Evolutionary conservation across 35 echinoderm and acorn worm species (phyloP).

Genomic region (Amphiura filiformis): DNA sequence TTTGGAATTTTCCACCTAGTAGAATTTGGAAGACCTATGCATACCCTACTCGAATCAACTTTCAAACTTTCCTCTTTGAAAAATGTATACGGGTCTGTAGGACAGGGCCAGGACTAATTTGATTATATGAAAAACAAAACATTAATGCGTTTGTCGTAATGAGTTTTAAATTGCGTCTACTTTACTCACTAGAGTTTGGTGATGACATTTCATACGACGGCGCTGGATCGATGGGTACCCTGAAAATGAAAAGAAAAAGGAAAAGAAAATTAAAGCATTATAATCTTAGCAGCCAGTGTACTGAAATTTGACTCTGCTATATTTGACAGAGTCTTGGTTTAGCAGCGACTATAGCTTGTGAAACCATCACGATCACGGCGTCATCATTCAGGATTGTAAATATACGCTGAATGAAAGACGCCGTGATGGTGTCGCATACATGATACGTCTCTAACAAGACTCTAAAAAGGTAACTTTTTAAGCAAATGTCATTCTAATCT

Average conservation of each 20-base stretch:
- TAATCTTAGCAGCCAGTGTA: not conserved
- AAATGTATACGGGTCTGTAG: too few species aligned
- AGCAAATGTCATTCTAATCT: too few species aligned
- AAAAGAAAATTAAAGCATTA: not conserved
- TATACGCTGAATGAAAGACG: not conserved
- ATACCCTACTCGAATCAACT: too few species aligned
- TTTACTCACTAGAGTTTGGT: not conserved
- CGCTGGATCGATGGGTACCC: conserved; percentile 64
- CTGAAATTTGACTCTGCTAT: not conserved
- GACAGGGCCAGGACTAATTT: too few species aligned
- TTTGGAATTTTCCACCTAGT: too few species aligned
- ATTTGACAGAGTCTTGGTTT: not conserved
- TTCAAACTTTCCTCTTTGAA: too few species aligned
- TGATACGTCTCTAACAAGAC: too few species aligned
- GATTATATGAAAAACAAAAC: too few species aligned
- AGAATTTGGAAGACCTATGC: too few species aligned
- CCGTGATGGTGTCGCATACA: not conserved
- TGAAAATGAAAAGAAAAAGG: conserved; percentile 13
- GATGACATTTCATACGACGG: conserved; percentile 50
- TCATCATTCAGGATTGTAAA: not conserved
- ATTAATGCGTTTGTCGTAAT: not conserved
- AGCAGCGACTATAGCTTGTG: not conserved
- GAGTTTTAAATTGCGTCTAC: not conserved
- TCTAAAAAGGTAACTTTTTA: too few species aligned
- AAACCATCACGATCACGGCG: not conserved